These are phyloP conservation scores for Macropodus opercularis DNA, from an alignment of 2,797 vertebrate species.

Conservation along the genomic window DNA sequence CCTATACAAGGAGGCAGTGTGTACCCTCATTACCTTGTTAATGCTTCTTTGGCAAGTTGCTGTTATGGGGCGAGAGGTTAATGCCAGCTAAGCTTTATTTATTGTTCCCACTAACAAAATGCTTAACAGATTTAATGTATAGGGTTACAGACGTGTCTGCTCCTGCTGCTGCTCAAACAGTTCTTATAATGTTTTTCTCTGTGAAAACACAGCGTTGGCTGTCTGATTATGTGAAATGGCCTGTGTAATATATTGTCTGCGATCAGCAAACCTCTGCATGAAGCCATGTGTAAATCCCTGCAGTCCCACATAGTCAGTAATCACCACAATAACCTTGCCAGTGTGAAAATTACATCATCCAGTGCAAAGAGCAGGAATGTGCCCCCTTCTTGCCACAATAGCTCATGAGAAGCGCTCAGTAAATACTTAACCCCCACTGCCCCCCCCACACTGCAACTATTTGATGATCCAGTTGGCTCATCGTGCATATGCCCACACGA, in stretches of 20 bases:
- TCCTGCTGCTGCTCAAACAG: constrained; percentile 55
- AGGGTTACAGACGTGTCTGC: constrained; percentile 76
- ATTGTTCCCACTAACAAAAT: constrained; percentile 83
- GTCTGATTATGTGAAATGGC: constrained; percentile 43
- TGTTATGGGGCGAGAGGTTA: constrained; percentile 80
- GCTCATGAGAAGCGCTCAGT: constrained; percentile 65
- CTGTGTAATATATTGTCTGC: constrained; percentile 29
- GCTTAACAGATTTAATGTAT: constrained; percentile 82
- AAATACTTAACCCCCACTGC: constrained; percentile 65
- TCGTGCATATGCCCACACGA: not conserved
- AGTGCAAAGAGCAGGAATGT: constrained; percentile 70
- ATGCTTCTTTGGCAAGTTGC: constrained; percentile 81
- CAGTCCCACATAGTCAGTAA: constrained; percentile 30
- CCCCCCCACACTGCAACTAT: constrained; percentile 39
- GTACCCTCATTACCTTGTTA: constrained; percentile 84
- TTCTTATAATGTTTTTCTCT: constrained; percentile 66
- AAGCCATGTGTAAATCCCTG: constrained; percentile 9
- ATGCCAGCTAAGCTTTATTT: constrained; percentile 86
- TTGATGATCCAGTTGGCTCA: constrained; percentile 23
- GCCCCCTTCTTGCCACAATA: constrained; percentile 63
- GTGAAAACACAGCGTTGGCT: constrained; percentile 57
- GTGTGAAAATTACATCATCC: constrained; percentile 62
- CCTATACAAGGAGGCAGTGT: constrained; percentile 86
- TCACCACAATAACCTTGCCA: constrained; percentile 40
- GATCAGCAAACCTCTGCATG: constrained; percentile 35